Percentiles rank a stretch among this genome's conserved stretches.
Conservation (phyloP, 2,113 vertebrate genomes). For the Rhabdomys dilectus region DNA sequence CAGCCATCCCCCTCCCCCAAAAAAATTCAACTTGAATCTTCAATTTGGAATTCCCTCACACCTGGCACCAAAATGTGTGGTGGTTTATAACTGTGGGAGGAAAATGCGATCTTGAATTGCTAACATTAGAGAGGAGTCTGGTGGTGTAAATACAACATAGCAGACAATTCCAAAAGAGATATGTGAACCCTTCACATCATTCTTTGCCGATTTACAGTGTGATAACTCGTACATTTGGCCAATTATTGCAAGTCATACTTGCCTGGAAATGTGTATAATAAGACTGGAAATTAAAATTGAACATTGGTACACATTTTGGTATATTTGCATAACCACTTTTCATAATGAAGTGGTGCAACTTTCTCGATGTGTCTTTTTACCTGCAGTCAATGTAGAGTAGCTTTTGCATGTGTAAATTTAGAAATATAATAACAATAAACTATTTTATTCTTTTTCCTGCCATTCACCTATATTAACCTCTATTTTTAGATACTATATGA, state of each 20-base stretch:
- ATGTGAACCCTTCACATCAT: neutral
- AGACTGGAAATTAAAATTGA: neutral
- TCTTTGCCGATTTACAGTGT: neutral
- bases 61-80: conserved; percentile 66
- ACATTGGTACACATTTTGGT: neutral
- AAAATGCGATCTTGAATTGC: conserved; percentile 42
- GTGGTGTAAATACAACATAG: conserved; percentile 40
- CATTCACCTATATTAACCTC: neutral
- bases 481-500: neutral
- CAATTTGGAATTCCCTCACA: conserved; percentile 76
- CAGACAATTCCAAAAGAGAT: neutral
- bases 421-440: neutral
- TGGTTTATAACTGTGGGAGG: conserved; percentile 60
- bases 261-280: neutral
- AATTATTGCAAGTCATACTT: conserved; percentile 13
- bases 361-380: neutral
- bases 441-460: neutral
- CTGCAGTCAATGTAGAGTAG: neutral
- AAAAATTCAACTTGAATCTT: conserved; percentile 61
- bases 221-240: neutral
- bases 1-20: neutral
- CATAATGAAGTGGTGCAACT: neutral
- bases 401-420: neutral
- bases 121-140: conserved; percentile 51
- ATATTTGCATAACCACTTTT: conserved; percentile 30